Evolutionary conservation across 2,113 vertebrate genomes (phyloP).

Genomic region (Aleadryas rufinucha): DNA sequence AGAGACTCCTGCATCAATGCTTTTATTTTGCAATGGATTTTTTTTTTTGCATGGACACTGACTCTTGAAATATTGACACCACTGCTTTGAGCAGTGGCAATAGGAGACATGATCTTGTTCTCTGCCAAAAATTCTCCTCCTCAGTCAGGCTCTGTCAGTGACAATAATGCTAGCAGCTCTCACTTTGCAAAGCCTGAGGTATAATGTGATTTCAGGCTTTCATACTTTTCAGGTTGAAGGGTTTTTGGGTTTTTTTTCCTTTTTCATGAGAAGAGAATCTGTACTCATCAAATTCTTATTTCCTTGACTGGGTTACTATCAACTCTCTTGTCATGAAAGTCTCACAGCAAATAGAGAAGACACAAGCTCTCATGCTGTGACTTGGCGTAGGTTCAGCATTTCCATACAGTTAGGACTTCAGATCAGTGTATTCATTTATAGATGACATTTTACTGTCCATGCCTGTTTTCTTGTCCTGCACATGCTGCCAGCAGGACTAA

Average conservation of each 20-base stretch:
- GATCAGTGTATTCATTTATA: background rate
- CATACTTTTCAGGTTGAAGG: conserved; percentile 5
- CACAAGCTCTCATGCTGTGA: background rate
- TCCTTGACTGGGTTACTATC: conserved; percentile 3
- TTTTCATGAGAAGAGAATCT: background rate
- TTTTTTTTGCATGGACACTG: conserved; percentile 22
- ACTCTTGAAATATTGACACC: conserved; percentile 56
- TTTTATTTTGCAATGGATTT: conserved; percentile 39
- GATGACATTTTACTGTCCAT: background rate
- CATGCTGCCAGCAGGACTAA: background rate
- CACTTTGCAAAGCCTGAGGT: conserved; percentile 49
- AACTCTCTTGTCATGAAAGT: background rate
- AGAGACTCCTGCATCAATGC: conserved; percentile 40
- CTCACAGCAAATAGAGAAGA: background rate
- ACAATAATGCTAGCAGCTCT: conserved; percentile 47
- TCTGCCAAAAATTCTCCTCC: conserved; percentile 51
- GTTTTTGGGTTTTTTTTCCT: rapidly evolving
- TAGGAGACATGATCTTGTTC: conserved; percentile 32
- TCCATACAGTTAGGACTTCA: background rate
- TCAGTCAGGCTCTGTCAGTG: conserved; percentile 45
- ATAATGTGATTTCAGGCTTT: conserved; percentile 56
- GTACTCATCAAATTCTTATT: background rate
- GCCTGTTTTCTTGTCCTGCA: background rate
- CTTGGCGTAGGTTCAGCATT: background rate
- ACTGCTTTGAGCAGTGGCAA: conserved; percentile 42